A percentile compares a stretch with the other conserved stretches of the same genome.
phyloP scores from a whole-genome alignment of 92 coral and sea anemone genomes.

The Diadumene lineata region DNA sequence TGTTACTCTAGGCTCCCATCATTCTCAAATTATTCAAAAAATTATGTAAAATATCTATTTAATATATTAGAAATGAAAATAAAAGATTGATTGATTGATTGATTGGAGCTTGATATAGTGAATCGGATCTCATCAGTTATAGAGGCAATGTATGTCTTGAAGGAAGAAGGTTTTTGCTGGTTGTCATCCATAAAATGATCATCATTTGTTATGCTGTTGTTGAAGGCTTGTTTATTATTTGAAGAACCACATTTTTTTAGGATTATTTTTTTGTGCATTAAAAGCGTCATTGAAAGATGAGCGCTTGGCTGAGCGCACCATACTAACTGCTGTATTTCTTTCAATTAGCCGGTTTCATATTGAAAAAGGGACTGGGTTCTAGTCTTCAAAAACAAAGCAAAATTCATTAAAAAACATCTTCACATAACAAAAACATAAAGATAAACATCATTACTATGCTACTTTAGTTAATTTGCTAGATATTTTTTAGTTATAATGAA shows the following conservation, averaged over 20 bases:
- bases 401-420: too few relatives aligned
- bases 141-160: background rate
- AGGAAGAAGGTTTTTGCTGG: background rate
- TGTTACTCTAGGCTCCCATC: too few relatives aligned
- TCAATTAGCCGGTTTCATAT: conserved; percentile 23
- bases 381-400: too few relatives aligned
- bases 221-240: conserved; percentile 3
- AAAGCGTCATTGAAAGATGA: conserved; percentile 12
- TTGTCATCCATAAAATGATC: background rate
- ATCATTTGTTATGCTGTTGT: background rate
- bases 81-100: too few relatives aligned
- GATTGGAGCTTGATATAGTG: background rate
- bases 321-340: conserved; percentile 37
- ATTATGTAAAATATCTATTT: too few relatives aligned
- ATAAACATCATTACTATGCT: too few relatives aligned
- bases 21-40: too few relatives aligned
- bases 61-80: too few relatives aligned
- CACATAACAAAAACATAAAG: too few relatives aligned
- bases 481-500: too few relatives aligned
- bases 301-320: conserved; percentile 40
- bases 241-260: conserved; percentile 25
- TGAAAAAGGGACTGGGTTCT: too few relatives aligned
- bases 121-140: background rate
- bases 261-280: conserved; percentile 35
- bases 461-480: too few relatives aligned